phyloP scores from a whole-genome alignment of 2,797 vertebrate genomes.

The Rhynchotus rufescens region DNA sequence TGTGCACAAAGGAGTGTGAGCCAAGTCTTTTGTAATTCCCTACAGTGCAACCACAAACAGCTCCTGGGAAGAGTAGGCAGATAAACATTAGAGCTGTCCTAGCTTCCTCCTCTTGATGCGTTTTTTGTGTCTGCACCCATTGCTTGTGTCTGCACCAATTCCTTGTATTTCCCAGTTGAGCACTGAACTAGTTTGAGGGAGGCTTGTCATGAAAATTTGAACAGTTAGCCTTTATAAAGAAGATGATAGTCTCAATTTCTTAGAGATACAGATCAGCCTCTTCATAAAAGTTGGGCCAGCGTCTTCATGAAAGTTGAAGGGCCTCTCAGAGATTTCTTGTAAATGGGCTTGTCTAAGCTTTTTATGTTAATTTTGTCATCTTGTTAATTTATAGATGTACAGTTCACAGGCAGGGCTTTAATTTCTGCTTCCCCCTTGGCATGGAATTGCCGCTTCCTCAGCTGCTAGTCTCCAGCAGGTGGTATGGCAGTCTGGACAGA shows the following conservation, averaged over 20 bases:
- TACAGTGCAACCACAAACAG: background rate
- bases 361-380: slow-evolving; percentile 31
- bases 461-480: background rate
- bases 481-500: background rate
- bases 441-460: background rate
- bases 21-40: background rate
- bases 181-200: background rate
- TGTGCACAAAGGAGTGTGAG: background rate
- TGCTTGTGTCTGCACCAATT: background rate
- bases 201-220: background rate
- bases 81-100: background rate
- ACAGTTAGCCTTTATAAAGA: background rate
- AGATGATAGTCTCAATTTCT: background rate
- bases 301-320: background rate
- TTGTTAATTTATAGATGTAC: slow-evolving; percentile 33
- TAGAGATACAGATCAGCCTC: background rate
- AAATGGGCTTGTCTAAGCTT: slow-evolving; percentile 33
- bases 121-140: background rate
- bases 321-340: slow-evolving; percentile 21
- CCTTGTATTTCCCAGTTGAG: background rate
- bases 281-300: background rate
- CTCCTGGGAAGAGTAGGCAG: background rate
- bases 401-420: slow-evolving; percentile 43
- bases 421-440: slow-evolving; percentile 17
- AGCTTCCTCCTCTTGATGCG: background rate